Conservation (phyloP, 2,888 invertebrate genomes). For the Hydropsyche betteni region DNA sequence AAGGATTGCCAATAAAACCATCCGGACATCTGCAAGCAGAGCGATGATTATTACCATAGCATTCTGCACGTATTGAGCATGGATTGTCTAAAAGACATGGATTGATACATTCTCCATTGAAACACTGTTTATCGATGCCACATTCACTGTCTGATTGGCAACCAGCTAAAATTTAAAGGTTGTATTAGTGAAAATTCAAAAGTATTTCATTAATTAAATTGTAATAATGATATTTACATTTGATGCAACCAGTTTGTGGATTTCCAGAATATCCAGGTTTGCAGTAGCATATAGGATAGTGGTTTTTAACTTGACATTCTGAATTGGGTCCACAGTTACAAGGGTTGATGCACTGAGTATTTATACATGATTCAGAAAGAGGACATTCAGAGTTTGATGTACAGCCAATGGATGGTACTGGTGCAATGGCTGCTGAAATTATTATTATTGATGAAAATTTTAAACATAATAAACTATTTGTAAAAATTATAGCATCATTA, state of each 20-base stretch:
- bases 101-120: conserved; percentile 82
- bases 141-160: conserved; percentile 87
- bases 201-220: conserved; percentile 22
- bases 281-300: conserved; percentile 88
- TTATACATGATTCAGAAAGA: conserved; percentile 83
- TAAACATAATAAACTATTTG: too few relatives aligned
- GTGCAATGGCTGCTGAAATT: conserved; percentile 54
- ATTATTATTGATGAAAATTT: too few relatives aligned
- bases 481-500: too few relatives aligned
- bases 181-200: conserved; percentile 30
- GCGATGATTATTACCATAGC: conserved; percentile 81
- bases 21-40: conserved; percentile 81
- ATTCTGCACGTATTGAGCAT: conserved; percentile 85
- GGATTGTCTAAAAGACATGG: conserved; percentile 83
- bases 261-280: conserved; percentile 85
- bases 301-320: conserved; percentile 82
- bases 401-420: conserved; percentile 73
- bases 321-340: conserved; percentile 87
- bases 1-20: conserved; percentile 83
- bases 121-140: conserved; percentile 80
- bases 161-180: conserved; percentile 67
- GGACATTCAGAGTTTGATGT: conserved; percentile 83
- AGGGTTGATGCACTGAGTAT: conserved; percentile 80
- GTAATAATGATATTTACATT: conserved; percentile 64
- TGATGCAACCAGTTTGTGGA: conserved; percentile 81